Evolutionary conservation across 2,113 vertebrate genomes (phyloP).

Genomic region (Myotis brandtii): DNA sequence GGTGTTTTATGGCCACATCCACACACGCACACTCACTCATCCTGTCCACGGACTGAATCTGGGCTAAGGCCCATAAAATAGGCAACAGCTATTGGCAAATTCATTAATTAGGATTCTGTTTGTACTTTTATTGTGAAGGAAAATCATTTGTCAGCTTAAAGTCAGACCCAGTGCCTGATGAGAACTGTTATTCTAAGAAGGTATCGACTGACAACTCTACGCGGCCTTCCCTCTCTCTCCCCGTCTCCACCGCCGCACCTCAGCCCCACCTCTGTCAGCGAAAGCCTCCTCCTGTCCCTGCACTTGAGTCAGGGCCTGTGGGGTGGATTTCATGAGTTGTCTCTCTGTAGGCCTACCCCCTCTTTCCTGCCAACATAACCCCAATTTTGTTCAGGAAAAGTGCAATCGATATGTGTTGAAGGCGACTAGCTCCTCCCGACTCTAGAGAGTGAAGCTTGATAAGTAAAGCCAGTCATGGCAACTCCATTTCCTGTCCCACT

Average conservation of each 20-base stretch:
- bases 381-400: not conserved
- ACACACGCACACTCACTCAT: constrained; percentile 69
- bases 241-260: not conserved
- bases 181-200: constrained; percentile 79
- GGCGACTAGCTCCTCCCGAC: not conserved
- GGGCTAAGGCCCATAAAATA: constrained; percentile 80
- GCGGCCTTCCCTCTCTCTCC: not conserved
- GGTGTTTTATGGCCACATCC: constrained; percentile 70
- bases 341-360: not conserved
- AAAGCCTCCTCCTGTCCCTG: not conserved
- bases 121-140: constrained; percentile 84
- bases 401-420: not conserved
- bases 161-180: constrained; percentile 78
- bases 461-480: not conserved
- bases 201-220: constrained; percentile 58
- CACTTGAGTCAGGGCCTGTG: not conserved
- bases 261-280: not conserved
- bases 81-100: constrained; percentile 82
- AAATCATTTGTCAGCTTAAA: constrained; percentile 83
- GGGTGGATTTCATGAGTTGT: not conserved
- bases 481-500: constrained; percentile 13
- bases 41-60: constrained; percentile 76
- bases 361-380: not conserved
- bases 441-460: not conserved
- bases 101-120: constrained; percentile 84